Base-by-base conservation (phyloP, 1,140 invertebrate species). In the Panagrolaimus sp. region DNA sequence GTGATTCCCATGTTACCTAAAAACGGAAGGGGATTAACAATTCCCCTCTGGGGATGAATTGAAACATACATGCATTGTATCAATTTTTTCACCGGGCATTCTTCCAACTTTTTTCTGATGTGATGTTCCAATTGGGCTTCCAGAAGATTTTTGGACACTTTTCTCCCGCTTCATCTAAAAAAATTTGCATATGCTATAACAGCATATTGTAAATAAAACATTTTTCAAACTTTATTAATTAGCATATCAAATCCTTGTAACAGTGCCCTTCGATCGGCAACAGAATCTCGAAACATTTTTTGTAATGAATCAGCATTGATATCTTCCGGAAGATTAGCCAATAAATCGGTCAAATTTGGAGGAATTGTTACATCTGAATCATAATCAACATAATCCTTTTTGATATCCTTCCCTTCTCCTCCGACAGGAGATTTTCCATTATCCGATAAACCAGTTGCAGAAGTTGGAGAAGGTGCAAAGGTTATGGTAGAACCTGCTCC, bases 331-430 rank as follows among this genome's bases (percentile, higher is more conserved):
- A 81, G 70, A 65, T 83, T 78, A 26, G 80, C 80, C 32, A 81
- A 70, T 32, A 81, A 64, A 69, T 81, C 80, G 1, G 80, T 78
- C 6, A 81, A 64, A 65, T 76, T 76, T 14, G 79, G 78, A 14
- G 79, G 79, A 62, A 81, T 77, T 5, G 78, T 82, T 24, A 83
- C 79, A 63, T 82, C 79, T 38, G 74, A 70, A 45, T 81, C 81
- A 47, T 81, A 78, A 65, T 81, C 79, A 45, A 73, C 70, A 21
- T 80, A 75, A 66, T 80, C 77, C 52, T 58, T 58, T 28, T 58
- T 78, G 2, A 7, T 38, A 38, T 38, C 32, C 7, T 38, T 38
- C 7, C 2, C 2, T 4, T 2, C 2, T 38, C 2, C 32, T 7
- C 2, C 32, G 7, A 38, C 32, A n/a, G n/a, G n/a, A n/a, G n/a